These are phyloP conservation scores for Morpho deidamia DNA, from an alignment of 2,888 invertebrate genomes.

Conservation along the genomic window DNA sequence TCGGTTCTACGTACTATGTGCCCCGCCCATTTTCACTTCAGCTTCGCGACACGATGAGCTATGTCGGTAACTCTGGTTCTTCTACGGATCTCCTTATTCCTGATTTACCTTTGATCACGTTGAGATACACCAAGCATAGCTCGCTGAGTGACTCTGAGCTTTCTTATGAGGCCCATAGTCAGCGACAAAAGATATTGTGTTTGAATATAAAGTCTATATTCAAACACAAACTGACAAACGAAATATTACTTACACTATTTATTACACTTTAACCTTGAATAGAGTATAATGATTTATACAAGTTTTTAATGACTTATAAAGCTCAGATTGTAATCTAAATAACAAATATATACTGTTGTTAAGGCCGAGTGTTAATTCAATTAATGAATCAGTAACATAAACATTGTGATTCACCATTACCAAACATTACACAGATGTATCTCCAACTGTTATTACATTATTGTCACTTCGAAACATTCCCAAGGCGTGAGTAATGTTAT, in stretches of 20 bases:
- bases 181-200: too few species aligned
- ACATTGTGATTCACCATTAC: constrained; percentile 29
- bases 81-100: too few species aligned
- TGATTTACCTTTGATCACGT: too few species aligned
- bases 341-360: constrained; percentile 16
- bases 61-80: too few species aligned
- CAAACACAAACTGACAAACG: not conserved
- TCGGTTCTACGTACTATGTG: too few species aligned
- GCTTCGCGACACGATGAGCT: too few species aligned
- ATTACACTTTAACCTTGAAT: constrained; percentile 15
- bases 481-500: constrained; percentile 28
- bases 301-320: not conserved
- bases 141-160: too few species aligned
- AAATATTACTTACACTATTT: too few species aligned
- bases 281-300: not conserved
- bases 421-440: constrained; percentile 33
- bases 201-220: too few species aligned
- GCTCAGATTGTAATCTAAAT: constrained; percentile 19
- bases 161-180: too few species aligned
- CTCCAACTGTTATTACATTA: constrained; percentile 23
- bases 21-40: too few species aligned
- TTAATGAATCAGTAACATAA: constrained; percentile 33
- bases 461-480: constrained; percentile 30
- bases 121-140: too few species aligned
- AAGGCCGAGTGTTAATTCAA: constrained; percentile 24